Conservation (phyloP, 2,113 vertebrate genomes). For the Chionodraco myersi region DNA sequence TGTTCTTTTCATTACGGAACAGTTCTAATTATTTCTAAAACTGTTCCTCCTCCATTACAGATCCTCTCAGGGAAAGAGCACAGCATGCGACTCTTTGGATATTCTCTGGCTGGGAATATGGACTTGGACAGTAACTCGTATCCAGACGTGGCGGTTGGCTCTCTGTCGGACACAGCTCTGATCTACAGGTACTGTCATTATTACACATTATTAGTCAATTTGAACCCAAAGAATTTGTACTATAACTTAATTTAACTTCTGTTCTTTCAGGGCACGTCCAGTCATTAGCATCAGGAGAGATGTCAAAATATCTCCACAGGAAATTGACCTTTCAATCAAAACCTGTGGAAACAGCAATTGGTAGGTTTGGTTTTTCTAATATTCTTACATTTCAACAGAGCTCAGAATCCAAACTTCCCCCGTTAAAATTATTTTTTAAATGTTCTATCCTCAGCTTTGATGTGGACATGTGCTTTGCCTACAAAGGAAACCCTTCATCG, state of each 20-base stretch:
- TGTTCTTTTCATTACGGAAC: background rate
- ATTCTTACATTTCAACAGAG: background rate
- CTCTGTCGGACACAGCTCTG: conserved; percentile 91
- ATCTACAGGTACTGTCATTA: conserved; percentile 87
- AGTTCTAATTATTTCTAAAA: background rate
- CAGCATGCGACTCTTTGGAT: conserved; percentile 88
- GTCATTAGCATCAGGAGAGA: conserved; percentile 89
- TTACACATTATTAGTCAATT: background rate
- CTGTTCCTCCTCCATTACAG: conserved; percentile 74
- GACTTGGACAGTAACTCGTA: conserved; percentile 94
- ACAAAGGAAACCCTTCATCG: conserved; percentile 85
- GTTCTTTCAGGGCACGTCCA: conserved; percentile 87
- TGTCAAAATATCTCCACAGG: conserved; percentile 86
- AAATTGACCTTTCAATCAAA: conserved; percentile 81
- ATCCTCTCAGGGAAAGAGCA: conserved; percentile 87
- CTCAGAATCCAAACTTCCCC: conserved; percentile 1
- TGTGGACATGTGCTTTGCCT: conserved; percentile 91
- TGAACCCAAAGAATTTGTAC: conserved; percentile 4
- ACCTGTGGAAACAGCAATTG: conserved; percentile 87
- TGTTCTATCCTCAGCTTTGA: conserved; percentile 84
- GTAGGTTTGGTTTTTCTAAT: conserved; percentile 74
- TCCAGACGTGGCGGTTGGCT: conserved; percentile 95
- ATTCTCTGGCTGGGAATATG: conserved; percentile 96
- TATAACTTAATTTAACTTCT: conserved; percentile 17
- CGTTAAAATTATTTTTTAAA: background rate